Percentiles rank a stretch among this genome's conserved stretches.
phyloP scores from a whole-genome alignment of 2,888 invertebrate species.

The Eudasyphora cyanicolor region DNA sequence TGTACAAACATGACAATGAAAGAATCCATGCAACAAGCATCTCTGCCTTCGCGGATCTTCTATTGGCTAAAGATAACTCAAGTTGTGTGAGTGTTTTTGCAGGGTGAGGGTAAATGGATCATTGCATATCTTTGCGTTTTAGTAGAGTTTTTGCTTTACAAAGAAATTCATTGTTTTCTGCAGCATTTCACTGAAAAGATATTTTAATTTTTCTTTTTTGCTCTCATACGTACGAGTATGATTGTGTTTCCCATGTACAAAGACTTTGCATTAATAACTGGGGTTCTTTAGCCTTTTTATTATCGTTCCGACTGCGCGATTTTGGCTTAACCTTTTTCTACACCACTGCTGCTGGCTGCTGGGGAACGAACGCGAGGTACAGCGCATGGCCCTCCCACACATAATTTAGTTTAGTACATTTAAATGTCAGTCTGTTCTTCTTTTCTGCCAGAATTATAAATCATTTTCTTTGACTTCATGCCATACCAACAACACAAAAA shows the following conservation, averaged over 20 bases:
- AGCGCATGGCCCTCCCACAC: constrained; percentile 54
- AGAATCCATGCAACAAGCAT: neutral
- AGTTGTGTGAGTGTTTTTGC: constrained; percentile 8
- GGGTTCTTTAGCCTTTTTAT: neutral
- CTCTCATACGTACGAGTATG: neutral
- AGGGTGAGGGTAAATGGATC: constrained; percentile 16
- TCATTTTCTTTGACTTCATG: constrained; percentile 62
- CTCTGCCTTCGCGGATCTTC: neutral
- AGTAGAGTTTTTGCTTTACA: neutral
- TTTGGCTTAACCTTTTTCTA: constrained; percentile 20
- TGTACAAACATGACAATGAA: constrained; percentile 7
- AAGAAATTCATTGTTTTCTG: constrained; percentile 45
- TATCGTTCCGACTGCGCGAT: neutral
- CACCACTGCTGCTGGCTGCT: neutral
- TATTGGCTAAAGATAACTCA: constrained; percentile 31
- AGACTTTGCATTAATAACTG: neutral
- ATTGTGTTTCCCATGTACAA: neutral
- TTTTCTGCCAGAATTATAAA: constrained; percentile 60
- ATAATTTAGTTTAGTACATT: constrained; percentile 57
- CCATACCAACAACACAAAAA: constrained; percentile 31
- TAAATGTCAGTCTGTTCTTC: constrained; percentile 61
- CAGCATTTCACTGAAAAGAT: neutral
- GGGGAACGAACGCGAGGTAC: constrained; percentile 34
- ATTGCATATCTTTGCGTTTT: constrained; percentile 26
- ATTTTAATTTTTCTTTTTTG: neutral